phyloP scores from a whole-genome alignment of 2,113 vertebrate genomes.

The Eulacestoma nigropectus region DNA sequence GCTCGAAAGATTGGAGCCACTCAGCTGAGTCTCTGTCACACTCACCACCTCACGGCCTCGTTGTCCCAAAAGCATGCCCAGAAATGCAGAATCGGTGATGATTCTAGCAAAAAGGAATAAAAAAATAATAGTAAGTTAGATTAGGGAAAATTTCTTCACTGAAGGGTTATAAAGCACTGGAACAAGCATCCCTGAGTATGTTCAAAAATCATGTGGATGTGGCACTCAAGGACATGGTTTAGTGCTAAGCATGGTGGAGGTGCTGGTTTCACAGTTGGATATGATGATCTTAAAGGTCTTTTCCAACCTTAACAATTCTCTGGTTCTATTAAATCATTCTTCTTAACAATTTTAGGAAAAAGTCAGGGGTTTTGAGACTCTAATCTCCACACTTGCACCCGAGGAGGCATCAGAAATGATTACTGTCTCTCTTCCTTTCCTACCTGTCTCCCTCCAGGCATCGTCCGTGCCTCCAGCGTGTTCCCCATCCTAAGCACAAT shows the following conservation, averaged over 20 bases:
- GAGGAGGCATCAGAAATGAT: neutral
- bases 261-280: neutral
- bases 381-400: neutral
- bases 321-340: neutral
- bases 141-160: neutral
- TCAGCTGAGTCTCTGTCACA: neutral
- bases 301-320: neutral
- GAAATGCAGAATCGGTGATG: neutral
- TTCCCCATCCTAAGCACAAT: slow-evolving; percentile 95
- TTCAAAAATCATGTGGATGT: neutral
- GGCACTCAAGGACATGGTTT: neutral
- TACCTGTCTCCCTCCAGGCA: slow-evolving; percentile 70
- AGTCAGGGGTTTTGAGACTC: neutral
- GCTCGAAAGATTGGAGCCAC: neutral
- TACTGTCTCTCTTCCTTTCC: neutral
- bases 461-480: slow-evolving; percentile 95
- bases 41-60: accelerated
- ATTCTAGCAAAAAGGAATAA: neutral
- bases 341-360: neutral
- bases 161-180: neutral
- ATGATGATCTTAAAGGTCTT: neutral
- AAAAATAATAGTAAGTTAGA: neutral
- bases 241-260: neutral
- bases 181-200: neutral
- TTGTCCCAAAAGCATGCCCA: neutral